phyloP scores from a whole-genome alignment of 1,140 invertebrate genomes.

The Orchestia grillus region DNA sequence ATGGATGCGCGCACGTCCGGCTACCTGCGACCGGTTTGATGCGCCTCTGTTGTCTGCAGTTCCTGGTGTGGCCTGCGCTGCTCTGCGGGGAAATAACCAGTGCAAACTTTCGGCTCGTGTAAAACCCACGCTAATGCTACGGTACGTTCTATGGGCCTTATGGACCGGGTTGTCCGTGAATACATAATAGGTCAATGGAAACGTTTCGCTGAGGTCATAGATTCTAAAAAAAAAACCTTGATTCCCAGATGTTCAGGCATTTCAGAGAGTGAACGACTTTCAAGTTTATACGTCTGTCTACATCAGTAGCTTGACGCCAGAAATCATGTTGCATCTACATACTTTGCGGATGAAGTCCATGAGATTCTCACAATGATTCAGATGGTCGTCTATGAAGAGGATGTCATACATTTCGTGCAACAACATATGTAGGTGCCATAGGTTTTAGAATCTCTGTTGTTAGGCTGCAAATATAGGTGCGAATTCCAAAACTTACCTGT shows the following conservation, averaged over 20 bases:
- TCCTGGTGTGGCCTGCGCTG: neutral
- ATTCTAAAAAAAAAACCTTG: neutral
- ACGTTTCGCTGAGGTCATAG: neutral
- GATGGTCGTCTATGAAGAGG: neutral
- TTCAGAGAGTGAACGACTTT: neutral
- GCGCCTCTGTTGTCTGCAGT: conserved; percentile 18
- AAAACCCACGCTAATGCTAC: neutral
- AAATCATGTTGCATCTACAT: neutral
- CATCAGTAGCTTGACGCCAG: neutral
- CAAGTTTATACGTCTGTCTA: neutral
- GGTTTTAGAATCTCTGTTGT: neutral
- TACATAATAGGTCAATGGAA: neutral
- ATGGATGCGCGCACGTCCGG: neutral
- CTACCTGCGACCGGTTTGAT: conserved; percentile 30
- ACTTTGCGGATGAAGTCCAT: neutral
- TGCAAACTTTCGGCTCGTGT: neutral
- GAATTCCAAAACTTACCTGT: neutral
- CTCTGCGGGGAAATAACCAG: conserved; percentile 27
- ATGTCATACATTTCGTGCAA: neutral
- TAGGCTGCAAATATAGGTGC: neutral
- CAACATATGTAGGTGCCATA: too few species aligned
- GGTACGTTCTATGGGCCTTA: neutral
- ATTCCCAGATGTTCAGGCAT: neutral
- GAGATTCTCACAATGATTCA: neutral
- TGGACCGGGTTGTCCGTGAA: neutral